Conservation (phyloP, 1,140 invertebrate genomes). For the Drosophila pectinifera region DNA sequence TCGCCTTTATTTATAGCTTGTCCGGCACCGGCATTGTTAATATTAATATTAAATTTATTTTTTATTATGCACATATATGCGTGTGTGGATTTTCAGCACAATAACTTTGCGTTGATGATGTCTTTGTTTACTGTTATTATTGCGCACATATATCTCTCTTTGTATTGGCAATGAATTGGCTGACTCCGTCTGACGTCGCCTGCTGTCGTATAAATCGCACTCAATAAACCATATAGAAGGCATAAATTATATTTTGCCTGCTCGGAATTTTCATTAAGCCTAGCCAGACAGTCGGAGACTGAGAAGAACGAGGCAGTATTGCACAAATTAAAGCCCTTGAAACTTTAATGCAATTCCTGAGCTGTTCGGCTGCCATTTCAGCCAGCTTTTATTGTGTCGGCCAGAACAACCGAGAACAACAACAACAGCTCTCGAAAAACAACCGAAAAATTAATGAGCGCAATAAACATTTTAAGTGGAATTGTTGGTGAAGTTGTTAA, state of each 20-base stretch:
- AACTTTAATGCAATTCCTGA: conserved; percentile 74
- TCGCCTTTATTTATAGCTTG: conserved; percentile 67
- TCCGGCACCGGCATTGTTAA: conserved; percentile 52
- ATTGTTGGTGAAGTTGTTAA: conserved; percentile 83
- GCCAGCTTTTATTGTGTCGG: conserved; percentile 53
- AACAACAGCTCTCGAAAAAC: conserved; percentile 62
- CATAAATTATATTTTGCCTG: conserved; percentile 80
- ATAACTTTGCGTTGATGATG: conserved; percentile 47
- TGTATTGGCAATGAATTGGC: conserved; percentile 68
- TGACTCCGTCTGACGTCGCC: conserved; percentile 52
- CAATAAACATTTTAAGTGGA: conserved; percentile 84
- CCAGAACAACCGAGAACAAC: conserved; percentile 33
- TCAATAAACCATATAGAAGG: conserved; percentile 79
- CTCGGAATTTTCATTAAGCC: conserved; percentile 70
- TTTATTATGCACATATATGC: conserved; percentile 38
- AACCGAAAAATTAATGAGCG: conserved; percentile 80
- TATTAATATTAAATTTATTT: conserved; percentile 76
- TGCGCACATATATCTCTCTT: conserved; percentile 42
- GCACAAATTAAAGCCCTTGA: conserved; percentile 73
- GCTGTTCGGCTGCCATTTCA: conserved; percentile 34
- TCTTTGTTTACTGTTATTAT: conserved; percentile 54
- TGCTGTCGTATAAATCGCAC: conserved; percentile 79
- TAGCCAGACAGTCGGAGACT: conserved; percentile 21
- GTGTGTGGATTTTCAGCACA: conserved; percentile 29
- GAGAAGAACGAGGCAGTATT: conserved; percentile 11